Base-by-base conservation (phyloP, 1,140 invertebrate species). In the Condylostylus longicornis region DNA sequence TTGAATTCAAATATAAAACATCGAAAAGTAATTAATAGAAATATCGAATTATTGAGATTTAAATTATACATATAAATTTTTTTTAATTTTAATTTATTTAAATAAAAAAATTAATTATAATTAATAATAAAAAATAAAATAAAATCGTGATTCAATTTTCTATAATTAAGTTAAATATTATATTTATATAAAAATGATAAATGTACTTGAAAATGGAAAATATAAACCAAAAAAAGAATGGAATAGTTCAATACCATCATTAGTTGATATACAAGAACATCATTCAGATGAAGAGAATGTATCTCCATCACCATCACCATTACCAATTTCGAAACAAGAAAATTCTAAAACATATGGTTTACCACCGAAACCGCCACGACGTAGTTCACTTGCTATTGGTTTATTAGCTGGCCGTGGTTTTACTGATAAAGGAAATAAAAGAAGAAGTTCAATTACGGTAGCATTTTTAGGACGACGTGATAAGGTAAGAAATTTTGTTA, bases 141-240 rank as follows among this genome's bases (percentile, higher is more conserved):
- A n/a, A n/a, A n/a, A n/a, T n/a, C n/a, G n/a, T n/a, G n/a, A n/a
- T n/a, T n/a, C n/a, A n/a, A n/a, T n/a, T n/a, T n/a, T n/a, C n/a
- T n/a, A n/a, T n/a, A n/a, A n/a, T n/a, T n/a, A n/a, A n/a, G n/a
- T n/a, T n/a, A n/a, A n/a, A n/a, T n/a, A n/a, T n/a, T n/a, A n/a
- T n/a, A n/a, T n/a, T n/a, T n/a, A n/a, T n/a, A n/a, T n/a, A n/a
- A n/a, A 7, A 7, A 21, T 14, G 18, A 57, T 54, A 54, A 59
- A 52, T 42, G 38, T 53, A 37, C 54, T 54, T 23, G 54, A 56
- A 35, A 53, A 40, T 42, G 57, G 57, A 41, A 53, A 52, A 37
- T 60, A 58, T 48, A 53, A 54, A 15, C 36, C 56, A 38, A 49
- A 52, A 14, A 63, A 65, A 42, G 59, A 63, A 43, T 64, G 62